phyloP scores from a whole-genome alignment of 2,113 vertebrate genomes.

The Nestor notabilis region DNA sequence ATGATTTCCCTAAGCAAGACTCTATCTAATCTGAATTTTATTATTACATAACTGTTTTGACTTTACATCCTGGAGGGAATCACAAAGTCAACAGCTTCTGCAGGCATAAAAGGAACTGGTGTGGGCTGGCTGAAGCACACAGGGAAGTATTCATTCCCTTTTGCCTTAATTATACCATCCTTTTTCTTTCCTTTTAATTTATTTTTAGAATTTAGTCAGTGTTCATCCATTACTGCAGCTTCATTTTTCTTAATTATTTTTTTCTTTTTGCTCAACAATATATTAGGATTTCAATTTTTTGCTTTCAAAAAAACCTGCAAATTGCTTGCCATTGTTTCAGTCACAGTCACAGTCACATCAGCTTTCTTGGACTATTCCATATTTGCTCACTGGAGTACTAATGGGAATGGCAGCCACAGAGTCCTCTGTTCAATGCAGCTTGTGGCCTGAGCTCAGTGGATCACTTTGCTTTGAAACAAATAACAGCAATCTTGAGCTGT shows the following conservation, averaged over 20 bases:
- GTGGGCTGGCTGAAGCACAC: not conserved
- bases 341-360: not conserved
- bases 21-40: not conserved
- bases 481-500: not conserved
- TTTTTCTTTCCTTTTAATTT: not conserved
- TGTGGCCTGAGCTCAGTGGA: not conserved
- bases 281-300: not conserved
- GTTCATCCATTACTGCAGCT: not conserved
- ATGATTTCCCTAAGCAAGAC: not conserved
- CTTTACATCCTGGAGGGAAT: not conserved
- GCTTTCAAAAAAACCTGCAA: not conserved
- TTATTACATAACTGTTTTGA: not conserved
- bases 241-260: not conserved
- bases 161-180: not conserved
- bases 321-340: not conserved
- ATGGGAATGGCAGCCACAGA: not conserved
- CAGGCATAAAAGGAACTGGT: not conserved
- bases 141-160: not conserved
- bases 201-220: not conserved
- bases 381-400: not conserved
- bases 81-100: not conserved
- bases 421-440: not conserved
- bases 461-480: not conserved
- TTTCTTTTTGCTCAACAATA: not conserved
- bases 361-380: not conserved